Conservation (phyloP, 2,113 vertebrate species). For the Thalassoma bifasciatum region DNA sequence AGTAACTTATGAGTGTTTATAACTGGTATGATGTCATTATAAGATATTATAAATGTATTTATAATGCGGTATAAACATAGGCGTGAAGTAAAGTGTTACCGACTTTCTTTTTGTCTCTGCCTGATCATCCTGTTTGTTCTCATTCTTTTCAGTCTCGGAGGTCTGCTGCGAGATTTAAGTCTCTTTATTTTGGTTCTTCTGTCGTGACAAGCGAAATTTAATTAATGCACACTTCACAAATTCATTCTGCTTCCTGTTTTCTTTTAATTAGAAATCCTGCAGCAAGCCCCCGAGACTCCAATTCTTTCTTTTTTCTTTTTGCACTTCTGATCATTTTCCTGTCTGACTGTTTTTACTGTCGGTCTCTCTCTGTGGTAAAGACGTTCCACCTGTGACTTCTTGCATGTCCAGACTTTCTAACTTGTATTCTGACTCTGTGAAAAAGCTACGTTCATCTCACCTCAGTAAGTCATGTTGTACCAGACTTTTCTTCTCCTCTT, state of each 20-base stretch:
- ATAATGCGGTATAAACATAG: too few species aligned
- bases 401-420: slow-evolving; percentile 84
- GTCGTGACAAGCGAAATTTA: not conserved
- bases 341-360: slow-evolving; percentile 78
- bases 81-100: too few species aligned
- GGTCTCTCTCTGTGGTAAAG: slow-evolving; percentile 86
- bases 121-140: slow-evolving; percentile 27
- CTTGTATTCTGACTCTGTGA: slow-evolving; percentile 90
- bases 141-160: slow-evolving; percentile 54
- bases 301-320: slow-evolving; percentile 33
- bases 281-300: slow-evolving; percentile 42
- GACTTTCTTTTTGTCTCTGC: slow-evolving; percentile 16
- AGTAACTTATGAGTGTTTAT: too few species aligned
- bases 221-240: slow-evolving; percentile 3
- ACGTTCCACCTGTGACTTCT: slow-evolving; percentile 88
- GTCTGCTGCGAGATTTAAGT: slow-evolving; percentile 31
- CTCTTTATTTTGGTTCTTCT: not conserved
- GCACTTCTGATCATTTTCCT: slow-evolving; percentile 68
- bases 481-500: slow-evolving; percentile 23
- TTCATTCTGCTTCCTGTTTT: not conserved
- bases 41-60: too few species aligned
- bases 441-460: slow-evolving; percentile 90
- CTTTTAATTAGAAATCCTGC: slow-evolving; percentile 13
- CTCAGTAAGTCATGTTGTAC: slow-evolving; percentile 89
- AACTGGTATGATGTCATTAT: too few species aligned